Base-by-base conservation (phyloP, 2,113 vertebrate genomes). In the Zeus faber region DNA sequence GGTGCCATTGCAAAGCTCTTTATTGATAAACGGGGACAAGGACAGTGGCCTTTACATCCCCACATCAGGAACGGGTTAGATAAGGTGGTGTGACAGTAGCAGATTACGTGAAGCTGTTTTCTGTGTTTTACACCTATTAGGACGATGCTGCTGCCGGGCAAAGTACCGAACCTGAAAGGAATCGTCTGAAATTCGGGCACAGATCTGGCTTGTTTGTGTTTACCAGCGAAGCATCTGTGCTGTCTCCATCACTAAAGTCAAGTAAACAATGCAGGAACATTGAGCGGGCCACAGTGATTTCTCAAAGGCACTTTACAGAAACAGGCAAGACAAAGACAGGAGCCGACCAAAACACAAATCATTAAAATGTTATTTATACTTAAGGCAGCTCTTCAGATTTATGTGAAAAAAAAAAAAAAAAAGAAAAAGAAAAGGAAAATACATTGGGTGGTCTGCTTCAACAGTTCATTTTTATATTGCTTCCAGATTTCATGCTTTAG, bases 1-100 rank as follows among this genome's bases (percentile, higher is more conserved):
- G n/a, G n/a, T n/a, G 64, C 37, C 69, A 50, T 54, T 77, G 77
- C 73, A 80, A 84, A 81, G 80, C 76, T 66, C n/a, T 86, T 86
- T 83, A 84, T 84, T 84, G 63, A 79, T 61, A 68, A 61, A 56
- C 52, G 52, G 37, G 53, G 56, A 44, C 33, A 41, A 37, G 20
- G 54, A 24, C 61, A 67, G 25, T 58, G 29, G 39, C 63, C 57
- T 68, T 65, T 45, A 72, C 26, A 47, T 40, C 67, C 44, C 44
- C 45, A 48, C 33, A 62, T 58, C 24, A 46, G 57, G 25, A 69
- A 24, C 44, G 25, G 44, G 26, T 51, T 59, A 76, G 63, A 47
- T 39, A 40, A 54, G 50, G 62, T 35, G 47, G 49, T 64, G 45
- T 54, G 11, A 51, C 51, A 59, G 33, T 39, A 53, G 54, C 37